Conservation (phyloP, 2,113 vertebrate species). For the Phasianus colchicus region DNA sequence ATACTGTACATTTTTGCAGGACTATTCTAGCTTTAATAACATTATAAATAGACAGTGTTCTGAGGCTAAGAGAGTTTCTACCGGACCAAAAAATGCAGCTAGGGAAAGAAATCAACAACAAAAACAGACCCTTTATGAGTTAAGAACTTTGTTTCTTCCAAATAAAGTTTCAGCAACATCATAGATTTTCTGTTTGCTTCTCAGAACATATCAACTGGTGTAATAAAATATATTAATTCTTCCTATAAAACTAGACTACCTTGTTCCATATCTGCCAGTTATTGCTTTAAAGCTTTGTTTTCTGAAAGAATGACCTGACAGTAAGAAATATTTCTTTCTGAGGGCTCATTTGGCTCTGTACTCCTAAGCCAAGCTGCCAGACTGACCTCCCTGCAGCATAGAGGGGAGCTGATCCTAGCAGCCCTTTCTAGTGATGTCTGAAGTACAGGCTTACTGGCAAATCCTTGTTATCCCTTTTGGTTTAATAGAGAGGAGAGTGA, state of each 20-base stretch:
- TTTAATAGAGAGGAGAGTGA: background rate
- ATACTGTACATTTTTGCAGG: background rate
- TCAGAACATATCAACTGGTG: background rate
- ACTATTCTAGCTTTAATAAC: background rate
- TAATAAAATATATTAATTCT: background rate
- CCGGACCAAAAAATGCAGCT: background rate
- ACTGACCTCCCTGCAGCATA: background rate
- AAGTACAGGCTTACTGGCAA: background rate
- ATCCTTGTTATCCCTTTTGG: background rate
- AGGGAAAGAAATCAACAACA: background rate
- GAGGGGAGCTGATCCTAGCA: background rate
- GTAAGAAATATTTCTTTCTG: conserved; percentile 13
- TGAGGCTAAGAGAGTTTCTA: background rate
- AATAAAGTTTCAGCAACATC: background rate
- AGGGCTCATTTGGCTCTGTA: background rate
- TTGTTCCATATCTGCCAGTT: conserved; percentile 5
- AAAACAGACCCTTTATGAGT: background rate
- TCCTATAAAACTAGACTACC: background rate
- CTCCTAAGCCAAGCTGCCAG: background rate
- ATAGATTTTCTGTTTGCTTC: background rate
- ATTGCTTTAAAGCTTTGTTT: background rate
- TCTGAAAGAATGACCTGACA: background rate
- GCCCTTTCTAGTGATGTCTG: background rate
- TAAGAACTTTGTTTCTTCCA: background rate
- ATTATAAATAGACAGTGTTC: background rate